Conservation (phyloP, 1,140 invertebrate species). For the Drosophila hydei region DNA sequence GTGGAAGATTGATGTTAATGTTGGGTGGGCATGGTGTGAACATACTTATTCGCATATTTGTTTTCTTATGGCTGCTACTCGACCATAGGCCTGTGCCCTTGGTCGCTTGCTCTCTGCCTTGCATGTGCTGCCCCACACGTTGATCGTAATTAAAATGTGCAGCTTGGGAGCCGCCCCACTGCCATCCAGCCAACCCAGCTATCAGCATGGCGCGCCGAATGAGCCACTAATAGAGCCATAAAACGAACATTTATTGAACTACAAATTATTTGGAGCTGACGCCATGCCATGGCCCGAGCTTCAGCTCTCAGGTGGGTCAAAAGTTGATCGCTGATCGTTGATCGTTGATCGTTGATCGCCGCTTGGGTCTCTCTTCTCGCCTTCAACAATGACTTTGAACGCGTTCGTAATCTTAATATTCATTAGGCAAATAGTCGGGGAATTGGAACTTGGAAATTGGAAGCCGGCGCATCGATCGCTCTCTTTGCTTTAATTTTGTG, state of each 20-base stretch:
- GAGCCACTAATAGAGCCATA: slow-evolving; percentile 82
- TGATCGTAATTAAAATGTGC: slow-evolving; percentile 57
- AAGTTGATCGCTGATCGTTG: slow-evolving; percentile 28
- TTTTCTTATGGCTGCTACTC: slow-evolving; percentile 47
- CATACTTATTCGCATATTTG: slow-evolving; percentile 83
- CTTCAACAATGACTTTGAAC: slow-evolving; percentile 19
- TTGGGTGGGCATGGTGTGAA: slow-evolving; percentile 75
- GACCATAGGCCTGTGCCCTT: background rate
- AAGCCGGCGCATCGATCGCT: slow-evolving; percentile 29
- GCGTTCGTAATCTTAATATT: slow-evolving; percentile 72
- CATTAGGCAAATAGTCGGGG: slow-evolving; percentile 63
- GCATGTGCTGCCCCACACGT: slow-evolving; percentile 57
- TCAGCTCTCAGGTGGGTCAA: slow-evolving; percentile 31
- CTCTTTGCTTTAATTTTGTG: slow-evolving; percentile 67
- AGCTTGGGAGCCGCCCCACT: slow-evolving; percentile 10
- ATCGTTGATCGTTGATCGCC: slow-evolving; percentile 3
- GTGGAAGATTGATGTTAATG: slow-evolving; percentile 83
- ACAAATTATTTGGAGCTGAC: slow-evolving; percentile 78
- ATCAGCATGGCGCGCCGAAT: slow-evolving; percentile 48
- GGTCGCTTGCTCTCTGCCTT: background rate
- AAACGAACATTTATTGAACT: slow-evolving; percentile 82
- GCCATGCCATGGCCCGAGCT: slow-evolving; percentile 14
- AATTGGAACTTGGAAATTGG: slow-evolving; percentile 36
- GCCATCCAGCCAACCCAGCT: background rate
- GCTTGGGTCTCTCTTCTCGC: slow-evolving; percentile 7